Evolutionary conservation across 2,888 invertebrate genomes (phyloP).

Genomic region (Cryptophagus acutangulus): DNA sequence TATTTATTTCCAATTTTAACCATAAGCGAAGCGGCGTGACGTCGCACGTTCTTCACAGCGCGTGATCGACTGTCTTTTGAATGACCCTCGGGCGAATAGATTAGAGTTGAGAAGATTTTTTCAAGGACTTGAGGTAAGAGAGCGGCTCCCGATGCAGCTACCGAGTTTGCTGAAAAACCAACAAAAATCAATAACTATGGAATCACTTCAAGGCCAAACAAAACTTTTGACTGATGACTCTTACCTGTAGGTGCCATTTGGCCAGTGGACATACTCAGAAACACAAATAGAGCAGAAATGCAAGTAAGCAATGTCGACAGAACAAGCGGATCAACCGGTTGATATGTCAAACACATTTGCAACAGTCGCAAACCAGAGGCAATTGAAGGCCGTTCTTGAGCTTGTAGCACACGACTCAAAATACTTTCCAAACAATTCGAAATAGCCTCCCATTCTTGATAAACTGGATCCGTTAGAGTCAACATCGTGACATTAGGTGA

Average conservation of each 20-base stretch:
- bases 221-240: conserved; percentile 5
- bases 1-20: conserved; percentile 87
- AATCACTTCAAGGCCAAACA: no score
- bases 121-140: conserved; percentile 76
- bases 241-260: conserved; percentile 57
- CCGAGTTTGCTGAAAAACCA: conserved; percentile 48
- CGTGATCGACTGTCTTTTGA: conserved; percentile 63
- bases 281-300: conserved; percentile 86
- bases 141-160: conserved; percentile 60
- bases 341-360: conserved; percentile 69
- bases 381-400: conserved; percentile 69
- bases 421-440: conserved; percentile 76
- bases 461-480: conserved; percentile 59
- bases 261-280: conserved; percentile 81
- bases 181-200: conserved; percentile 5
- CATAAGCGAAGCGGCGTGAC: conserved; percentile 85
- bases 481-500: conserved; percentile 42
- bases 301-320: conserved; percentile 83
- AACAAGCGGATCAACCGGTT: conserved; percentile 74
- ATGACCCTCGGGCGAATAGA: conserved; percentile 63
- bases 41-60: conserved; percentile 76
- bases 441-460: conserved; percentile 82
- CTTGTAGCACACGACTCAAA: conserved; percentile 69
- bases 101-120: conserved; percentile 81
- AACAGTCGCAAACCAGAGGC: conserved; percentile 71